Base-by-base conservation (phyloP, 1,140 invertebrate genomes). In the Nixonia krombeini region DNA sequence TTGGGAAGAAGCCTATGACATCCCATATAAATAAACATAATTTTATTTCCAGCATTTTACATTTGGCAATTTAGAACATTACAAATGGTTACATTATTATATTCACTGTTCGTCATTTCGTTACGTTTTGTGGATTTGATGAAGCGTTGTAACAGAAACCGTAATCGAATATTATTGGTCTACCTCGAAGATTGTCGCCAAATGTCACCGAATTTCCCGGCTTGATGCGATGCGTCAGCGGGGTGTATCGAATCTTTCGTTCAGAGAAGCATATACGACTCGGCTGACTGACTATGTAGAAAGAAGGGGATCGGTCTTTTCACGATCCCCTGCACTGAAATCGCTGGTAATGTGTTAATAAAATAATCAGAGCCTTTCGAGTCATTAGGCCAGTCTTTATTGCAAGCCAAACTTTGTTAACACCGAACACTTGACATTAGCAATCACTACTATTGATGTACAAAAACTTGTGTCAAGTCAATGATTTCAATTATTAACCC, bases 281-380 rank as follows among this genome's bases (percentile, higher is more conserved):
- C 62, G 31, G 50, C 49, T 51, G 38, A 64, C 33, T 46, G 66
- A 42, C 56, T 70, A 61, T 16, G 35, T 38, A 28, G 21, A 35
- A 49, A 66, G 57, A 66, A 70, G 42, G 61, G 42, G 57, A 42
- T 44, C 46, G 58, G 23, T 59, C 62, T 66, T 78, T 79, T 79
- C 78, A 80, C 70, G 78, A 79, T 52, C 66, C 57, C 59, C 57
- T 33, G 52, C 49, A 63, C 75, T 70, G 75, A 78, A 82, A 81
- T 83, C 79, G 79, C 76, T 76, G 77, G 71, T 78, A 70, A 77
- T 72, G 81, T 75, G 81, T 82, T 83, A 83, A 83, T 83, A 80
- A 81, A 83, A 82, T 83, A 82, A 83, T 83, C 80, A 80, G 47
- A 73, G 74, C 76, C 80, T 81, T 80, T 81, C 81, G 77, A 79